Conservation (phyloP, 2,888 invertebrate species). For the Agonopterix heracliana region DNA sequence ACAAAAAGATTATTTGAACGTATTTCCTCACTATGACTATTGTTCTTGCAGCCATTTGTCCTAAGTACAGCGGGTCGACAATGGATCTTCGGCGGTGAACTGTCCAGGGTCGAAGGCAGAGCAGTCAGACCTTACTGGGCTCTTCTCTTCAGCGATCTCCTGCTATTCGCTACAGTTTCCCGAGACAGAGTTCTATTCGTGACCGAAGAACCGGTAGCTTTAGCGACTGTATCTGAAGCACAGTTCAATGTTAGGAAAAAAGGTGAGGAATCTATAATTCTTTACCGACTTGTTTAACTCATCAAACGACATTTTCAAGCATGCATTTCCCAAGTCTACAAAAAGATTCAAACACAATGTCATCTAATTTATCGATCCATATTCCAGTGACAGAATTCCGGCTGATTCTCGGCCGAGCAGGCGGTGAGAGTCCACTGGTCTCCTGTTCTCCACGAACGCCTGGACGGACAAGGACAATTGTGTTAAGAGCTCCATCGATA, state of each 20-base stretch:
- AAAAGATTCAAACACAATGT: no score
- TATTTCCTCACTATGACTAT: no score
- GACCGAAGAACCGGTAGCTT: slow-evolving; percentile 89
- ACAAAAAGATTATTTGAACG: no score
- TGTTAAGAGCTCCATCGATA: slow-evolving; percentile 86
- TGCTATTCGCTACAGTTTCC: slow-evolving; percentile 90
- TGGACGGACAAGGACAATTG: slow-evolving; percentile 81
- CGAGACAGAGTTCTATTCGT: slow-evolving; percentile 91
- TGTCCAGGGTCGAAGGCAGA: slow-evolving; percentile 88
- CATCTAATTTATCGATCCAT: not conserved
- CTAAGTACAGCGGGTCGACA: slow-evolving; percentile 89
- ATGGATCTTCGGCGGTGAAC: slow-evolving; percentile 93
- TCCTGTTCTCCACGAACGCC: slow-evolving; percentile 85
- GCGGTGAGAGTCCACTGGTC: slow-evolving; percentile 83
- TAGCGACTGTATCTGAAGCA: slow-evolving; percentile 86
- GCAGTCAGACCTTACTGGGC: slow-evolving; percentile 91
- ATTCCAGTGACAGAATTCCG: slow-evolving; percentile 89
- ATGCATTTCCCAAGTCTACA: no score
- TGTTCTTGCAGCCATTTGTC: slow-evolving; percentile 81
- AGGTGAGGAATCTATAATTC: slow-evolving; percentile 56
- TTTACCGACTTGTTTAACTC: no score
- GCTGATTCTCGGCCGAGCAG: slow-evolving; percentile 82
- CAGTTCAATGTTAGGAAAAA: slow-evolving; percentile 91
- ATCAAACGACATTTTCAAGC: no score
- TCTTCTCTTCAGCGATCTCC: slow-evolving; percentile 87